These are phyloP conservation scores for Lasiommata megera DNA, from an alignment of 2,888 invertebrate genomes.

Conservation along the genomic window DNA sequence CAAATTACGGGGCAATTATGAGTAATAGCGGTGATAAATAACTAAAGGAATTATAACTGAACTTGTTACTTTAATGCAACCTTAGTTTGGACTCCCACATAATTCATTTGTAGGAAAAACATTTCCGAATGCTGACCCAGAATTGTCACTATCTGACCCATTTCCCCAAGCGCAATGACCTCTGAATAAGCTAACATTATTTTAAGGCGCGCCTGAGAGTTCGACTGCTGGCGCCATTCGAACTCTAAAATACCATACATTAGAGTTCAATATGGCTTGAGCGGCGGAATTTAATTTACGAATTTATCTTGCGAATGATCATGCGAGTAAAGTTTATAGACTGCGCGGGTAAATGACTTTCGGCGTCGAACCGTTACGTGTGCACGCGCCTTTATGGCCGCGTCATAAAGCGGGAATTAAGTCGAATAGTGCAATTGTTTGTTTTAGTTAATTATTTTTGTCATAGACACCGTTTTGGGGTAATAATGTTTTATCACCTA, in stretches of 20 bases:
- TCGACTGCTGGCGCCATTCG: slow-evolving; percentile 40
- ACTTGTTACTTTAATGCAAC: slow-evolving; percentile 9
- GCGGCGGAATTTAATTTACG: slow-evolving; percentile 64
- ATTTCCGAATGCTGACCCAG: slow-evolving; percentile 55
- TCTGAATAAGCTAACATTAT: slow-evolving; percentile 54
- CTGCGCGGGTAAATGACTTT: slow-evolving; percentile 64
- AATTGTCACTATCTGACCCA: slow-evolving; percentile 70
- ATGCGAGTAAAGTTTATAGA: slow-evolving; percentile 74
- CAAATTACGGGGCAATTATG: slow-evolving; percentile 24
- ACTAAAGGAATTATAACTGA: slow-evolving; percentile 7
- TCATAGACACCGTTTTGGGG: slow-evolving; percentile 11
- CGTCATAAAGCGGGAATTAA: slow-evolving; percentile 42
- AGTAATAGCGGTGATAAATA: slow-evolving; percentile 31
- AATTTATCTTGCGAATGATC: slow-evolving; percentile 76
- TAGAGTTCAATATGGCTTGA: slow-evolving; percentile 46
- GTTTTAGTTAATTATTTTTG: slow-evolving; percentile 32
- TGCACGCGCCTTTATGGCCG: slow-evolving; percentile 21
- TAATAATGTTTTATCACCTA: slow-evolving; percentile 21
- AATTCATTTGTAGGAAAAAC: slow-evolving; percentile 61
- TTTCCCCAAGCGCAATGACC: slow-evolving; percentile 44
- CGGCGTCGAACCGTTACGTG: slow-evolving; percentile 38
- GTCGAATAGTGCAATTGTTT: slow-evolving; percentile 36
- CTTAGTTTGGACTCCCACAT: slow-evolving; percentile 39
- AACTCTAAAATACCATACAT: slow-evolving; percentile 34
- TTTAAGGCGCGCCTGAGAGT: slow-evolving; percentile 62